These are phyloP conservation scores for Lamellibrachia luymesi DNA, from an alignment of 1,140 invertebrate genomes.

Conservation along the genomic window DNA sequence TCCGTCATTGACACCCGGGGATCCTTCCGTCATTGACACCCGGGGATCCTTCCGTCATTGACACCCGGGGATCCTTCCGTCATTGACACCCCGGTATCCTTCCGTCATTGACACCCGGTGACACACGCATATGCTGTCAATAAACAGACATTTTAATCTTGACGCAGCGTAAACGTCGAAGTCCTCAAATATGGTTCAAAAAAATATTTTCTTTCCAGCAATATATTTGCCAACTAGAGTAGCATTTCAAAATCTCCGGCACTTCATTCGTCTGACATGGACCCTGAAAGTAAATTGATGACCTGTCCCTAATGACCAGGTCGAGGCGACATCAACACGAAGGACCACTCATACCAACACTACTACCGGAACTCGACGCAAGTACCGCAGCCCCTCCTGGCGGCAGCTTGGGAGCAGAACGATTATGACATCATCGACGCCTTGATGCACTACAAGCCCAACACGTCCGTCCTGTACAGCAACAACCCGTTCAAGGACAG, in stretches of 20 bases:
- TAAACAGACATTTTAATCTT: too few relatives aligned
- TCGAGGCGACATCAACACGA: conserved; percentile 30
- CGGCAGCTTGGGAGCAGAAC: conserved; percentile 46
- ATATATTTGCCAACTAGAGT: not conserved
- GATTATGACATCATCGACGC: conserved; percentile 41
- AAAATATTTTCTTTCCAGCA: not conserved
- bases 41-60: too few relatives aligned
- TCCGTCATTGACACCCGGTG: too few relatives aligned
- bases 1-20: too few relatives aligned
- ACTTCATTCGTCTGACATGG: too few relatives aligned
- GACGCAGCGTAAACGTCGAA: not conserved
- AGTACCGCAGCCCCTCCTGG: conserved; percentile 40
- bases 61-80: too few relatives aligned
- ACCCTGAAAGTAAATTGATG: too few relatives aligned
- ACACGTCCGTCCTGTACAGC: conserved; percentile 40
- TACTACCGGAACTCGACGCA: conserved; percentile 38
- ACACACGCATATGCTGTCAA: too few relatives aligned
- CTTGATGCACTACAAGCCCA: conserved; percentile 42
- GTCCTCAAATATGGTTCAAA: not conserved
- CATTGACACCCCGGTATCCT: too few relatives aligned
- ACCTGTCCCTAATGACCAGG: not conserved
- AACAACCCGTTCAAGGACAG: conserved; percentile 33
- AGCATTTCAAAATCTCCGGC: not conserved
- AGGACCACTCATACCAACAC: conserved; percentile 41
- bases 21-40: too few relatives aligned